These are phyloP conservation scores for Hymenochirus boettgeri DNA, from an alignment of 2,113 vertebrate species.

Conservation along the genomic window DNA sequence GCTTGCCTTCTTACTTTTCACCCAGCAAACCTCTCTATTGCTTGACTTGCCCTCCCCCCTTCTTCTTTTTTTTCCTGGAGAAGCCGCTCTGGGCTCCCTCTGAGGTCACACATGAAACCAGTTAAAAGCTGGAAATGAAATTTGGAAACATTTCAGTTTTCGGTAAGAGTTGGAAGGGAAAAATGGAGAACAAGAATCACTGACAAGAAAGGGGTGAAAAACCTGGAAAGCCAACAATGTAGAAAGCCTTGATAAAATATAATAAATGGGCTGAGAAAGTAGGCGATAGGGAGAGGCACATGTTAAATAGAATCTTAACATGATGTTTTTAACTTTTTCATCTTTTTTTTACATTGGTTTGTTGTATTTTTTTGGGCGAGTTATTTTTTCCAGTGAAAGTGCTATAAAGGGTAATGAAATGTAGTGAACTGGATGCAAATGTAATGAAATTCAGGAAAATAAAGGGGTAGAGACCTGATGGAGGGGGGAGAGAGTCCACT, in stretches of 20 bases:
- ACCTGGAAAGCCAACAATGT: not conserved
- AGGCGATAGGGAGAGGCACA: too few species aligned
- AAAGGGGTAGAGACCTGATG: constrained; percentile 26
- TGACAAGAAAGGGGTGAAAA: not conserved
- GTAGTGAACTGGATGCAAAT: not conserved
- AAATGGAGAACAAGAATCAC: constrained; percentile 19
- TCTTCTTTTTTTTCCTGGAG: constrained; percentile 12
- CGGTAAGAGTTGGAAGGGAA: constrained; percentile 1
- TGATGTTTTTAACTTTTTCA: too few species aligned
- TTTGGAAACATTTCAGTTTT: constrained; percentile 29
- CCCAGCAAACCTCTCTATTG: not conserved
- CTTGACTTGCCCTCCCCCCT: not conserved
- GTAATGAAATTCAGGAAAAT: constrained; percentile 11
- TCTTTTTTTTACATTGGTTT: too few species aligned
- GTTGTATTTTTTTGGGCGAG: too few species aligned
- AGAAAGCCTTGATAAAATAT: too few species aligned
- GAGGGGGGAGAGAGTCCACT: constrained; percentile 29
- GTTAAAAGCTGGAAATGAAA: constrained; percentile 33
- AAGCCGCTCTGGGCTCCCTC: constrained; percentile 30
- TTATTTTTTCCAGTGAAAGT: too few species aligned
- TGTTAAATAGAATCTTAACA: too few species aligned
- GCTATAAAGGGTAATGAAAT: not conserved
- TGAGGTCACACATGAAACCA: constrained; percentile 41
- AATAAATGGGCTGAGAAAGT: too few species aligned
- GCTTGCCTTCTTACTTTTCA: not conserved